Base-by-base conservation (phyloP, 1,140 invertebrate species). In the Drosophila leontia region DNA sequence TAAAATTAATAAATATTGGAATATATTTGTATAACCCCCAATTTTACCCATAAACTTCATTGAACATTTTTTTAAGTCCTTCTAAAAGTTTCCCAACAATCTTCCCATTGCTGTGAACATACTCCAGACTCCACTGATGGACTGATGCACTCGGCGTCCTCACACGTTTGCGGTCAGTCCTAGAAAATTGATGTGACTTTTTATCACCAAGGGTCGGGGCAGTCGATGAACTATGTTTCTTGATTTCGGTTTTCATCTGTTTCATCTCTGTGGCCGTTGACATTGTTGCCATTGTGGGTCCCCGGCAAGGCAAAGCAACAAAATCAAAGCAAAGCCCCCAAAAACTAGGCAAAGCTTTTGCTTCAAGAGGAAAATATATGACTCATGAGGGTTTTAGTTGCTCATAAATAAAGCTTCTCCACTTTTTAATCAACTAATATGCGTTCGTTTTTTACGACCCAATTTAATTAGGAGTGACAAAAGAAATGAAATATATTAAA, bases 121-220 rank as follows among this genome's bases (percentile, higher is more conserved):
- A 37, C 29, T 48, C 32, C 13, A 12, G 26, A 34, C 26, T 19
- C 15, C 44, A 48, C 44, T 68, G 74, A 62, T 77, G 34, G 63
- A 62, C 62, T 51, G 80, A 65, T 87, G 77, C 62, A 71, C 58
- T 83, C 64, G 64, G 37, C 51, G 35, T 77, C 69, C 80, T 80
- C 62, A 69, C 84, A 88, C 85, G 84, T 87, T 87, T 87, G 84
- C 74, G 84, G 84, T 87, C 74, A 84, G 64, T 47, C 44, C 58
- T 71, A 55, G 68, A 81, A 88, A 87, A 87, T 88, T 80, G 80
- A 87, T 87, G 84, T 88, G 84, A 80, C 77, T 88, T 80, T 86
- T 76, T 76, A 72, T 71, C 41, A 63, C 48, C 72, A 12, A 44
- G 51, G 48, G 63, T 26, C 65, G 42, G 51, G 60, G 55, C 47